phyloP scores from a whole-genome alignment of 2,797 vertebrate genomes.

The Rhynchonycteris naso region DNA sequence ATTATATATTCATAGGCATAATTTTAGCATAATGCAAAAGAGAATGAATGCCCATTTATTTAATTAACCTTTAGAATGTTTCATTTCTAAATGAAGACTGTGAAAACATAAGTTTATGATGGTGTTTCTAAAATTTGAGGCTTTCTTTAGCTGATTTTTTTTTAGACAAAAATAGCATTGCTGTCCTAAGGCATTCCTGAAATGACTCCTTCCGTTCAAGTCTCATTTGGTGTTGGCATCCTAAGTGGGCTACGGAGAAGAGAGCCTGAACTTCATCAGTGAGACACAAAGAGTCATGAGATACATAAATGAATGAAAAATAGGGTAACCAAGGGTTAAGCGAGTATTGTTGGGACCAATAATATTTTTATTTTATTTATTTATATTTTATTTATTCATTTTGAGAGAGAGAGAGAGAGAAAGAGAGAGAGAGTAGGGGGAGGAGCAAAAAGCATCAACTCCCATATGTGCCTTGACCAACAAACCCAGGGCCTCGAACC shows the following conservation, averaged over 20 bases:
- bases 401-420: too few species aligned
- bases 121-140: slow-evolving; percentile 42
- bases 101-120: background rate
- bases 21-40: background rate
- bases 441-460: too few species aligned
- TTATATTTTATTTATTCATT: too few species aligned
- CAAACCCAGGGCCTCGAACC: too few species aligned
- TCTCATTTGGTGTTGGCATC: background rate
- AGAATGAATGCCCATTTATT: slow-evolving; percentile 1
- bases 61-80: slow-evolving; percentile 1
- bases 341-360: background rate
- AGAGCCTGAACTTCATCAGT: background rate
- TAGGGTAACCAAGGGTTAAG: background rate
- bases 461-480: too few species aligned
- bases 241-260: background rate
- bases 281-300: background rate
- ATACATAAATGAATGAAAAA: slow-evolving; percentile 2
- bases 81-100: slow-evolving; percentile 43
- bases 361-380: background rate
- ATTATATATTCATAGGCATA: background rate
- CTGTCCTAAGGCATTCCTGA: background rate
- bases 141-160: slow-evolving; percentile 29
- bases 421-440: too few species aligned
- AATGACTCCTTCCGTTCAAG: slow-evolving; percentile 32
- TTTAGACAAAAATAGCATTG: slow-evolving; percentile 51